Evolutionary conservation across 2,888 invertebrate genomes (phyloP).

Genomic region (Spilarctia lutea): DNA sequence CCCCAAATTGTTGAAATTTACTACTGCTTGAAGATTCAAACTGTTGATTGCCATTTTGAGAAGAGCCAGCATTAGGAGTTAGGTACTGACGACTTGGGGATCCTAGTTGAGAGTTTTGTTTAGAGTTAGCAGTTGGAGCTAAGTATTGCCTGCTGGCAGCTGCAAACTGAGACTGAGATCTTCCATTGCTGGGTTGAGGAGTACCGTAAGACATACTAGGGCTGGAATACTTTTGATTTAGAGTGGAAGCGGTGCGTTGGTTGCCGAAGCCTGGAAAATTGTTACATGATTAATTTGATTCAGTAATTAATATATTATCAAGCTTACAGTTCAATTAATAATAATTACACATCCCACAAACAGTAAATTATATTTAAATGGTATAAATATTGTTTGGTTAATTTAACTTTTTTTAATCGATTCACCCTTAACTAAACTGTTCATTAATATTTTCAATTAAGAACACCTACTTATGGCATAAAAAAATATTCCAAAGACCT

Average conservation of each 20-base stretch:
- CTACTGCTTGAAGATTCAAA: conserved; percentile 1
- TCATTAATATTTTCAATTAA: neutral
- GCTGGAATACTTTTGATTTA: conserved; percentile 45
- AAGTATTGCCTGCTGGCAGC: conserved; percentile 75
- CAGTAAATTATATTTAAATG: too few species aligned
- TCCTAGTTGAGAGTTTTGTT: conserved; percentile 42
- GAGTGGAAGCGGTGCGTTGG: conserved; percentile 25
- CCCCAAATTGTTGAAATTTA: conserved; percentile 10
- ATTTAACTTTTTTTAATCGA: too few species aligned
- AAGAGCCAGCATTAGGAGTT: conserved; percentile 14
- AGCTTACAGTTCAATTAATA: too few species aligned
- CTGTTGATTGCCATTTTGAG: conserved; percentile 55
- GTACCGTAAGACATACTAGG: conserved; percentile 56
- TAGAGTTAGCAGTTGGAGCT: conserved; percentile 64
- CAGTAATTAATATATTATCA: neutral
- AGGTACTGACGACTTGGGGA: conserved; percentile 17
- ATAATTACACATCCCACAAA: too few species aligned
- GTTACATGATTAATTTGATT: neutral
- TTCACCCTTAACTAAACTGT: neutral
- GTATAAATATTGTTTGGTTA: too few species aligned
- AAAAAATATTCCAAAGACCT: neutral
- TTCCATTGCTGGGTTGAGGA: conserved; percentile 32
- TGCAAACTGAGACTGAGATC: conserved; percentile 42
- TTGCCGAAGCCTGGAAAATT: conserved; percentile 46
- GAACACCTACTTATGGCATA: neutral